A percentile compares a stretch with the other conserved stretches of the same genome.
These are phyloP conservation scores for Leucophenga varia DNA, from an alignment of 1,140 invertebrate genomes.

Conservation along the genomic window DNA sequence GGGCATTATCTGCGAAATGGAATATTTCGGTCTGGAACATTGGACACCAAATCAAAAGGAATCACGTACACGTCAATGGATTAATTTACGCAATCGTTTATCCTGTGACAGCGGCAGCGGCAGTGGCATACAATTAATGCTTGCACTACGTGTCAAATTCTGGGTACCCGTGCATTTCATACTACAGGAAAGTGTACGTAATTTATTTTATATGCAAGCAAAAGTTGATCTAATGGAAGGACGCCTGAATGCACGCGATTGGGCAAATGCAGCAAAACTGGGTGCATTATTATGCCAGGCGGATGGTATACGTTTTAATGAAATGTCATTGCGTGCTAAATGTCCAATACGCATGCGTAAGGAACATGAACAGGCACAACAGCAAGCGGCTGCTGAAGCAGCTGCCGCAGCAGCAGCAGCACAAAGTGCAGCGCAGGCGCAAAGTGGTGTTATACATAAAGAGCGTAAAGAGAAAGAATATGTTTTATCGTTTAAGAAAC, in stretches of 20 bases:
- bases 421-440: background rate
- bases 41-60: constrained; percentile 51
- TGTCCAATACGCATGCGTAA: constrained; percentile 40
- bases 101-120: constrained; percentile 61
- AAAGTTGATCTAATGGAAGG: constrained; percentile 73
- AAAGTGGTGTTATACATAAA: constrained; percentile 24
- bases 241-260: constrained; percentile 67
- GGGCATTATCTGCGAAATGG: constrained; percentile 79
- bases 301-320: constrained; percentile 47
- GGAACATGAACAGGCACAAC: constrained; percentile 28
- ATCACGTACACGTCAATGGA: constrained; percentile 64
- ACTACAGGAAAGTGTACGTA: constrained; percentile 78
- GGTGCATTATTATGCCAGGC: constrained; percentile 73
- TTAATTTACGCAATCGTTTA: constrained; percentile 82
- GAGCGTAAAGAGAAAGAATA: constrained; percentile 52
- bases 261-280: constrained; percentile 69
- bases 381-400: background rate
- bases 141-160: constrained; percentile 78
- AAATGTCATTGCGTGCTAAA: constrained; percentile 35
- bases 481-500: constrained; percentile 49
- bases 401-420: constrained; percentile 23
- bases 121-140: constrained; percentile 59
- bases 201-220: constrained; percentile 82
- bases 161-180: constrained; percentile 87
- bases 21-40: constrained; percentile 78